Percentiles rank a stretch among this genome's conserved stretches.
These are phyloP conservation scores for Mechanitis mazaeus DNA, from an alignment of 2,888 invertebrate genomes.

Conservation along the genomic window DNA sequence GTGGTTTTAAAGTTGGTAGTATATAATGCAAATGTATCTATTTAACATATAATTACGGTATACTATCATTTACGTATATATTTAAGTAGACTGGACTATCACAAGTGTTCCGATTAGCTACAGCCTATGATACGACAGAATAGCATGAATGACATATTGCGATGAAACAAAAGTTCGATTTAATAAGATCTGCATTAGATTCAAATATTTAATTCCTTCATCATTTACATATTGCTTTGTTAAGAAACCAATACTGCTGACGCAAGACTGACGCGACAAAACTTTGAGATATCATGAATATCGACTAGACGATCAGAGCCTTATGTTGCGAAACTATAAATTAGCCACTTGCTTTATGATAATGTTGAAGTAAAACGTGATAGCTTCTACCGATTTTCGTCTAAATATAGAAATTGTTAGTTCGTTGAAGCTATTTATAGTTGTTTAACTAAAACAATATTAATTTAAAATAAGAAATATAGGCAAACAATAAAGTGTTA, in stretches of 20 bases:
- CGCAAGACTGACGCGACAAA: conserved; percentile 42
- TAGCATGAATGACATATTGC: background rate
- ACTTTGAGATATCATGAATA: conserved; percentile 57
- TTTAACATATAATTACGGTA: no score
- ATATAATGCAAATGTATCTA: no score
- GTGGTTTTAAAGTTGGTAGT: no score
- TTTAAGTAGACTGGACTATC: no score
- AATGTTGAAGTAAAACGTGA: conserved; percentile 26
- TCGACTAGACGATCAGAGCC: conserved; percentile 52
- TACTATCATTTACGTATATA: no score
- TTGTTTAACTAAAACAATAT: no score
- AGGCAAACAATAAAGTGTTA: no score
- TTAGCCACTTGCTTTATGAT: conserved; percentile 28
- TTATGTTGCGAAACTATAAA: conserved; percentile 41
- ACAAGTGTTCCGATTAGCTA: no score
- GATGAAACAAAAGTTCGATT: background rate
- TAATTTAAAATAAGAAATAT: no score
- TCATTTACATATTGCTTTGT: conserved; percentile 43
- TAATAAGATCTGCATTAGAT: background rate
- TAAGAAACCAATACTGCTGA: conserved; percentile 67
- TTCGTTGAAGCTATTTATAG: no score
- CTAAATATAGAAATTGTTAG: background rate
- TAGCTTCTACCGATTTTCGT: conserved; percentile 9
- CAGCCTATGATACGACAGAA: background rate
- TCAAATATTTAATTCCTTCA: background rate